Evolutionary conservation across 2,797 vertebrate species (phyloP).

Genomic region (Emydoidea blandingii): DNA sequence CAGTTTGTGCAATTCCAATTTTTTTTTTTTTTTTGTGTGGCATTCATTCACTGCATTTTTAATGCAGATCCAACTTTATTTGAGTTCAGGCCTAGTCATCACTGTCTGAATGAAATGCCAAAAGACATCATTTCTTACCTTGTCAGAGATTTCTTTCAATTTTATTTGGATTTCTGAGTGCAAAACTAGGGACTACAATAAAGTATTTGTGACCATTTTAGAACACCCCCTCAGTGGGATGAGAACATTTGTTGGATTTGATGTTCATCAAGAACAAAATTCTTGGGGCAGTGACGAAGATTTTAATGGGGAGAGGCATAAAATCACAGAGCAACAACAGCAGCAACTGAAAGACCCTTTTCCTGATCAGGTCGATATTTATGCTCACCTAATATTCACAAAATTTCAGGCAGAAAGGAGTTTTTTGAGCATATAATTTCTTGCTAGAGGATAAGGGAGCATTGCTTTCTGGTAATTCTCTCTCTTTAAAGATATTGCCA

Average conservation of each 20-base stretch:
- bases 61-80: background rate
- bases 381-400: background rate
- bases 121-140: conserved; percentile 4
- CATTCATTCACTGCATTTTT: conserved; percentile 13
- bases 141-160: conserved; percentile 26
- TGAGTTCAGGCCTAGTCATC: background rate
- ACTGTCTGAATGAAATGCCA: conserved; percentile 15
- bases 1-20: background rate
- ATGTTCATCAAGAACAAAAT: background rate
- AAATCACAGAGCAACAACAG: background rate
- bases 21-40: conserved; percentile 1
- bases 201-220: background rate
- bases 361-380: background rate
- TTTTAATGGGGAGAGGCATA: background rate
- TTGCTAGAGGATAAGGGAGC: background rate
- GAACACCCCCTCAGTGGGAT: background rate
- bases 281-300: background rate
- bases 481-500: conserved; percentile 5
- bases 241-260: accelerated
- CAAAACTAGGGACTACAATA: background rate
- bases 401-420: background rate
- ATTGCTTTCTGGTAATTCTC: conserved; percentile 9
- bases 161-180: background rate
- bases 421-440: background rate
- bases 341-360: background rate